phyloP scores from a whole-genome alignment of 2,797 vertebrate species.

The Rachycentron canadum region DNA sequence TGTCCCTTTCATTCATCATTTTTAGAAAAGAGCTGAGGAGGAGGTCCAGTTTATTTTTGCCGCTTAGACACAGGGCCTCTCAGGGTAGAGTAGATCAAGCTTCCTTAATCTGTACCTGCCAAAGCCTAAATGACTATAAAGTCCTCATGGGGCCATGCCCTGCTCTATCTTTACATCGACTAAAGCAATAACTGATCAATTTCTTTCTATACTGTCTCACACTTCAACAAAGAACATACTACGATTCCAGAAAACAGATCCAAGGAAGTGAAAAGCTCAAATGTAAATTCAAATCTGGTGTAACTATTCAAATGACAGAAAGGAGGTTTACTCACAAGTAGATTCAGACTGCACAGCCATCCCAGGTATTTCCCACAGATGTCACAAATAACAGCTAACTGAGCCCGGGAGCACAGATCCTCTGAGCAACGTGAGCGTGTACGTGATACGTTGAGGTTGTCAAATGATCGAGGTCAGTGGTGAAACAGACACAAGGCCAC shows the following conservation, averaged over 20 bases:
- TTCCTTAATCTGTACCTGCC: conserved; percentile 56
- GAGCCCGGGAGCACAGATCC: conserved; percentile 12
- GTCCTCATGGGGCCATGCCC: background rate
- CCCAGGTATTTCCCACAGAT: conserved; percentile 23
- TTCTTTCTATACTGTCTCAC: background rate
- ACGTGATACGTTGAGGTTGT: conserved; percentile 9
- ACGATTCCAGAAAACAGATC: background rate
- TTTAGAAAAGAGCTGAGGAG: conserved; percentile 14
- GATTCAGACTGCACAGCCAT: conserved; percentile 73
- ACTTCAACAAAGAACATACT: background rate
- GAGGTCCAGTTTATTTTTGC: conserved; percentile 70
- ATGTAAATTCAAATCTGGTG: background rate
- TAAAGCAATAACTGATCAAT: background rate
- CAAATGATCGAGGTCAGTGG: conserved; percentile 40
- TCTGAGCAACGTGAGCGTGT: background rate
- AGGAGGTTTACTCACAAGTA: conserved; percentile 66
- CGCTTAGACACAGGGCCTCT: conserved; percentile 25
- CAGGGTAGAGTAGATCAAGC: conserved; percentile 56
- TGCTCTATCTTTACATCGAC: background rate
- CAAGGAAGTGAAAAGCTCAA: background rate
- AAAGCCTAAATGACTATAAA: conserved; percentile 16
- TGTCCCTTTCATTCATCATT: background rate
- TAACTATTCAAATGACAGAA: background rate
- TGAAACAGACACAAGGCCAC: conserved; percentile 55
- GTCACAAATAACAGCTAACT: conserved; percentile 9